Conservation (phyloP, 2,113 vertebrate genomes). For the Uropsilus gracilis region DNA sequence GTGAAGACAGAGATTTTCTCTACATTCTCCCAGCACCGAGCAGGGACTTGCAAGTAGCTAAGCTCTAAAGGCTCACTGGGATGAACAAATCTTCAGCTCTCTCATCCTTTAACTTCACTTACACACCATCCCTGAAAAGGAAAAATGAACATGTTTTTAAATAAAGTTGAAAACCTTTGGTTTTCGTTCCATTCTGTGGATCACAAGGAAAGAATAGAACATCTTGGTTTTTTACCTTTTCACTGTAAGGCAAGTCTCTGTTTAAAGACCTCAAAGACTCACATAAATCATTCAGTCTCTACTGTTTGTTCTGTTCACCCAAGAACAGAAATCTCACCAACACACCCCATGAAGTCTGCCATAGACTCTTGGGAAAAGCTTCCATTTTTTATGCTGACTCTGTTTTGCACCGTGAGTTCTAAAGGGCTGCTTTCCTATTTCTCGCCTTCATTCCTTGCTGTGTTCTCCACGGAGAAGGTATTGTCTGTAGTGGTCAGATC, state of each 20-base stretch:
- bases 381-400: background rate
- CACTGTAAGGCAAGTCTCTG: background rate
- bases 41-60: background rate
- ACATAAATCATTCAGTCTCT: background rate
- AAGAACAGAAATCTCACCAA: constrained; percentile 37
- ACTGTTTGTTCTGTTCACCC: background rate
- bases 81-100: background rate
- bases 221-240: constrained; percentile 31
- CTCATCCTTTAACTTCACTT: background rate
- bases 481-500: background rate
- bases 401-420: background rate
- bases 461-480: constrained; percentile 46
- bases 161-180: background rate
- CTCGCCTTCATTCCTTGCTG: background rate
- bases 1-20: background rate
- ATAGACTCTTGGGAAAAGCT: background rate
- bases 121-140: background rate
- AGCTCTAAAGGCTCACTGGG: background rate
- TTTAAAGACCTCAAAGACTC: background rate
- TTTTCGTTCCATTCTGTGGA: background rate
- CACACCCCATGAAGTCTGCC: background rate
- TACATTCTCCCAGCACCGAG: background rate
- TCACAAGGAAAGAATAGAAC: background rate
- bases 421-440: background rate
- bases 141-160: background rate